Evolutionary conservation across 2,113 vertebrate genomes (phyloP).

Genomic region (Lophotis ruficrista): DNA sequence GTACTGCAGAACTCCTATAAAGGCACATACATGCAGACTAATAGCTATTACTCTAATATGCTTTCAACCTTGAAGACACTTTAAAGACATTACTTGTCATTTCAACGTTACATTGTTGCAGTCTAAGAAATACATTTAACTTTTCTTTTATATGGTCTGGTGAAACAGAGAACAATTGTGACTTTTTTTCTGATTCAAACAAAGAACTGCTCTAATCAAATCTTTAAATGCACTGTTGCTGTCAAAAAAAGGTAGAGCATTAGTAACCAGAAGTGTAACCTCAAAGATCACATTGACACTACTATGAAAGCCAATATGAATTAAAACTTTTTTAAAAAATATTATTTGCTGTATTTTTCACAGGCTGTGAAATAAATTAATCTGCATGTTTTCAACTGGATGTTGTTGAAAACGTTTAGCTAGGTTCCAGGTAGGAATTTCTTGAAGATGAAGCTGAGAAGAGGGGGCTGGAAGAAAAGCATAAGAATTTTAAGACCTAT

Average conservation of each 20-base stretch:
- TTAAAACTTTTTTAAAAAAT: background rate
- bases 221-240: background rate
- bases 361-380: background rate
- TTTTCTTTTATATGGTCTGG: background rate
- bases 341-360: background rate
- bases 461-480: fast-evolving
- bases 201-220: background rate
- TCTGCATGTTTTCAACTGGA: background rate
- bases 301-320: background rate
- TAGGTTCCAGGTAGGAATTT: background rate
- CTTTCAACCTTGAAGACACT: constrained; percentile 62
- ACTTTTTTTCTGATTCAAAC: background rate
- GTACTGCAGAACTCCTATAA: background rate
- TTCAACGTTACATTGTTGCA: background rate
- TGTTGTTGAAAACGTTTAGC: background rate
- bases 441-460: background rate
- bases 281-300: background rate
- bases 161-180: background rate
- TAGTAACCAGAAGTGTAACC: background rate
- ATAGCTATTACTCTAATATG: constrained; percentile 56
- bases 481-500: background rate
- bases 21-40: constrained; percentile 15
- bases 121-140: background rate
- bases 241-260: background rate
- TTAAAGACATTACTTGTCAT: constrained; percentile 29